Percentiles rank a stretch among this genome's conserved stretches.
Conservation (phyloP, 2,888 invertebrate species). For the Lepidonotus clava region DNA sequence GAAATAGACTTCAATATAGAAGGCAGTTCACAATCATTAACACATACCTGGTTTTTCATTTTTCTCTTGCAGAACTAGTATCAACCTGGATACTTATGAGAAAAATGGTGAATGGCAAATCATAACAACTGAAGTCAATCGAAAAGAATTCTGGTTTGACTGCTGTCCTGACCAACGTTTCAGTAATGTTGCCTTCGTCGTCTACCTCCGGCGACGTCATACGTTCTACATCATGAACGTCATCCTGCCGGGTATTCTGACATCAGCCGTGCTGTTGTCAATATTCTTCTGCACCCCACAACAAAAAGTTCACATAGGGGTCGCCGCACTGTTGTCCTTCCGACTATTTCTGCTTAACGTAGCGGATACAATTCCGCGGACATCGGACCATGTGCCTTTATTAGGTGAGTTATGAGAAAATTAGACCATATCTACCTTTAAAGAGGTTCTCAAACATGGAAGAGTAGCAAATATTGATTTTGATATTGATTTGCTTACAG, state of each 20-base stretch:
- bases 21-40: too few species aligned
- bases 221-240: constrained; percentile 70
- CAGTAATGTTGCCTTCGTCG: constrained; percentile 63
- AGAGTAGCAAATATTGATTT: too few species aligned
- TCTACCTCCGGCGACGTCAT: constrained; percentile 64
- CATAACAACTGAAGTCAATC: constrained; percentile 58
- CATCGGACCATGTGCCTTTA: constrained; percentile 67
- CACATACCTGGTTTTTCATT: too few species aligned
- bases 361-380: constrained; percentile 67
- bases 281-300: constrained; percentile 68
- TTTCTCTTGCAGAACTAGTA: not conserved
- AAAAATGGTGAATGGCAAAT: constrained; percentile 67
- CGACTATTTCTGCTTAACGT: constrained; percentile 67
- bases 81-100: constrained; percentile 65
- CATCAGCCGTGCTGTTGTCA: constrained; percentile 66
- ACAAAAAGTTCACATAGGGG: constrained; percentile 66
- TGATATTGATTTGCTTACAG: too few species aligned
- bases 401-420: constrained; percentile 64
- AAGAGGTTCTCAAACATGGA: too few species aligned
- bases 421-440: too few species aligned
- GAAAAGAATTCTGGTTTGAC: constrained; percentile 65
- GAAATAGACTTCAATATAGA: too few species aligned
- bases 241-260: constrained; percentile 67
- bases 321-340: constrained; percentile 67
- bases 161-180: constrained; percentile 65